Base-by-base conservation (phyloP, 2,113 vertebrate genomes). In the Ciconia maguari region DNA sequence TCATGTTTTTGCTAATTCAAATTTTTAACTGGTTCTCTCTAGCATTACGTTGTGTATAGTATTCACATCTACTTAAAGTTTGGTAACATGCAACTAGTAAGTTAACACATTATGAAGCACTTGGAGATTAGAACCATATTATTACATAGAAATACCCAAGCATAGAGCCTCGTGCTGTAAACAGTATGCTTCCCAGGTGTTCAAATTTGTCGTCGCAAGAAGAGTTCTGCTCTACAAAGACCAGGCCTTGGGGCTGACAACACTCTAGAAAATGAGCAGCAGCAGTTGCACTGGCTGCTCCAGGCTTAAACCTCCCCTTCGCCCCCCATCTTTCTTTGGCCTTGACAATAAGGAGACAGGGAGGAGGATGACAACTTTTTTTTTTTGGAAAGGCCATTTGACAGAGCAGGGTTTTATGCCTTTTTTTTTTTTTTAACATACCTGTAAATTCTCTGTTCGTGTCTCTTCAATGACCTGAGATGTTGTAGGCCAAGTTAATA, bases 401-500 rank as follows among this genome's bases (percentile, higher is more conserved):
- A 76, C 24, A 26, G 57, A 85, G 54, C 5, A 66, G 14, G 11
- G 1, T 54, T 54, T 60, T 58, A 49, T 20, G 15, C 4, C 6
- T 7, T 27, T 51, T 36, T 52, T 34, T 34, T 48, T 52, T 52
- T 32, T 38, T 54, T 44, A 60, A 26, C 70, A 51, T 87, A 99
- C 99, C 98, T 98, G 98, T 93, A 99, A 98, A 96, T 97, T 97
- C 21, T 98, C 98, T 8, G 92, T 93, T n/a, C 98, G 96, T 3
- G 99, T 98, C 95, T 99, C 99, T 97, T 99, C 98, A 57, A 99
- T 98, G 71, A 98, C 94, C 83, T 98, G 96, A 85, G 98, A 98
- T 9, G 99, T 99, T 85, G 98, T 98, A 18, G 99, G 99, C 99
- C 99, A 99, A 18, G 98, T 99, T 84, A 99, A 97, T 89, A 99